Evolutionary conservation across 2,797 vertebrate genomes (phyloP).

Genomic region (Malacoctenus gilli): DNA sequence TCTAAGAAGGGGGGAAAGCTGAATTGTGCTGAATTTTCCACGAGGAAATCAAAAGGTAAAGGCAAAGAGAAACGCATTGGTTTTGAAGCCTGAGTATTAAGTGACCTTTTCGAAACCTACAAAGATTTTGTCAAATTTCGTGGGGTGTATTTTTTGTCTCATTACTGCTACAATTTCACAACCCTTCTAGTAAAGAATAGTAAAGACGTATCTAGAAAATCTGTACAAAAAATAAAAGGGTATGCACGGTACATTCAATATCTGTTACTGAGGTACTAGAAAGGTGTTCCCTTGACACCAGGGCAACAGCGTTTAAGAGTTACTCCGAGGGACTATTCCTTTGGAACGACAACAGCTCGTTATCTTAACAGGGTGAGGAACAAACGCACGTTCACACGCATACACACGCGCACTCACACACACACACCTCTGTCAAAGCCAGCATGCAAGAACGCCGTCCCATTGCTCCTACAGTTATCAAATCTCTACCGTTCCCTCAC

Average conservation of each 20-base stretch:
- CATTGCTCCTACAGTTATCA: slow-evolving; percentile 51
- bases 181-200: slow-evolving; percentile 76
- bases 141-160: slow-evolving; percentile 56
- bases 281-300: slow-evolving; percentile 82
- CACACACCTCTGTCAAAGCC: slow-evolving; percentile 61
- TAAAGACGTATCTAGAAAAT: slow-evolving; percentile 82
- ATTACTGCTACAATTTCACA: slow-evolving; percentile 76
- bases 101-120: slow-evolving; percentile 55
- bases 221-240: slow-evolving; percentile 82
- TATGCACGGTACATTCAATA: slow-evolving; percentile 89
- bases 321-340: slow-evolving; percentile 75
- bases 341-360: slow-evolving; percentile 79
- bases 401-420: slow-evolving; percentile 16
- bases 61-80: slow-evolving; percentile 53
- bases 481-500: slow-evolving; percentile 54
- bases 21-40: slow-evolving; percentile 69
- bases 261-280: slow-evolving; percentile 90
- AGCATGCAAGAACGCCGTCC: slow-evolving; percentile 65
- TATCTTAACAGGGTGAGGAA: slow-evolving; percentile 63
- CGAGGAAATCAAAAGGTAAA: slow-evolving; percentile 55
- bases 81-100: slow-evolving; percentile 76
- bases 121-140: slow-evolving; percentile 59
- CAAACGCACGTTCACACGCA: slow-evolving; percentile 10
- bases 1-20: slow-evolving; percentile 36
- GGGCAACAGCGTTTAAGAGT: slow-evolving; percentile 81